Base-by-base conservation (phyloP, 2,113 vertebrate genomes). In the Nesogale talazaci region DNA sequence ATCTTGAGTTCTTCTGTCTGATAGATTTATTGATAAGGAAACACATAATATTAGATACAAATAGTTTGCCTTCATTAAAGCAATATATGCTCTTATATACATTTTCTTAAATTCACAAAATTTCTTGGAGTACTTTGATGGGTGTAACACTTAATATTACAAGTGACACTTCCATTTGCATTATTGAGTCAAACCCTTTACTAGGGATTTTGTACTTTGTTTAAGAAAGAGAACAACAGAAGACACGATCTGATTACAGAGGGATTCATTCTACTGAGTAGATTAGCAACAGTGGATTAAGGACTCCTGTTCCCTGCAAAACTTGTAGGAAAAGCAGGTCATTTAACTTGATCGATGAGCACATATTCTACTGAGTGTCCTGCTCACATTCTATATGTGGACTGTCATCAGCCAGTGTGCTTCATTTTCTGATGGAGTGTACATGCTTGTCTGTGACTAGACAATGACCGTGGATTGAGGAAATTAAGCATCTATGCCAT, bases 381-480 rank as follows among this genome's bases (percentile, higher is more conserved):
- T 76, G 25, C 42, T 65, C 38, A 25, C 63, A 31, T 70, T 36
- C 42, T 86, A 52, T 52, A 34, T 11, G 1, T 40, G 42, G 42
- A 27, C 90, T 82, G 88, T 77, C 56, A 27, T 77, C 36, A 46
- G 46, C 10, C 75, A 56, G 52, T 36, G 81, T 77, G 17, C 40
- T 76, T 75, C 27, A 56, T 42, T 31, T 79, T 85, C 61, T 92
- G 85, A 81, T 46, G 74, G 59, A 90, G 29, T 77, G 52, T 1
- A 2, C 22, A 5, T 4, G 2, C 25, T 94, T 76, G 56, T 80
- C 76, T 95, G 17, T 79, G 74, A 42, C 90, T 88, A 69, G 88
- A 94, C 76, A 77, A 20, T 86, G 88, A 81, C 40, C 65, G 36
- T 23, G 52, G 63, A 23, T 31, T 86, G 61, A 42, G n/a, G 89